These are phyloP conservation scores for Megalops atlanticus DNA, from an alignment of 2,113 vertebrate genomes.

Conservation along the genomic window DNA sequence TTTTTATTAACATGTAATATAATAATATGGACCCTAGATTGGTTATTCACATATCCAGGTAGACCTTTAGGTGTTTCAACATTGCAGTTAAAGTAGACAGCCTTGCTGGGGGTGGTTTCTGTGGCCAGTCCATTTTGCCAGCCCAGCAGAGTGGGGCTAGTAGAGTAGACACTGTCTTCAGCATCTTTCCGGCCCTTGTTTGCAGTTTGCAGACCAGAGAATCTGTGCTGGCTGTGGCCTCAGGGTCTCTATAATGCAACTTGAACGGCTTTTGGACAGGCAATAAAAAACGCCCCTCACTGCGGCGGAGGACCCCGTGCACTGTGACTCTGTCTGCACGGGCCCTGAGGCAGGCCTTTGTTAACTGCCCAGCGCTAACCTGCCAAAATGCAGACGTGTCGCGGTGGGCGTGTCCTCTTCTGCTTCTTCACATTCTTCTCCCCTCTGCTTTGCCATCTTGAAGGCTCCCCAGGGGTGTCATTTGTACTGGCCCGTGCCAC, in stretches of 20 bases:
- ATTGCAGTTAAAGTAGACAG: no score
- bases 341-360: neutral
- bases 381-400: no score
- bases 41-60: no score
- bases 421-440: neutral
- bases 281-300: neutral
- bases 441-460: neutral
- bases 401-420: neutral
- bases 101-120: no score
- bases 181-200: neutral
- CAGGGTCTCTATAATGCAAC: neutral
- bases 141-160: no score
- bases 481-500: conserved; percentile 12
- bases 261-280: neutral
- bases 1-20: no score
- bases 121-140: no score
- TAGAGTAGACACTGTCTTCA: no score
- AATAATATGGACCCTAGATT: no score
- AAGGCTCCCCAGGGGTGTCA: neutral
- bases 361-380: neutral
- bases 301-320: neutral
- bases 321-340: neutral
- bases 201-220: neutral
- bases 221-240: neutral
- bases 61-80: no score